Evolutionary conservation across 2,888 invertebrate genomes (phyloP), one percentile per base, ranked within the genome.

Genomic region (Mycalesis mineus): DNA sequence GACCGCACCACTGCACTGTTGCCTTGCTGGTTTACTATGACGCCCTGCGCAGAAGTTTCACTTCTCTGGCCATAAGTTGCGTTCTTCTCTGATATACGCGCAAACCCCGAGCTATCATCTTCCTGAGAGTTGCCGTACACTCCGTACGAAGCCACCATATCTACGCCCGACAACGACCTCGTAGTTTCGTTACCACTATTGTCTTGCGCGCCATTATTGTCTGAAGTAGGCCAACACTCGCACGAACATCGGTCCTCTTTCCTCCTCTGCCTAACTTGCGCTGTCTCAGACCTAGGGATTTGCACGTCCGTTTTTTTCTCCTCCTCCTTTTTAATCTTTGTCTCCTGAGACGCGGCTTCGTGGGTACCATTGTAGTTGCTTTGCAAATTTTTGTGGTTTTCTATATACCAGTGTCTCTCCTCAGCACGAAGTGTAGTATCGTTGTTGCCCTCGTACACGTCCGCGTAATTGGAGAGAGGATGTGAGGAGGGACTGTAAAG

Each of bases 101-200:
- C 89, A 57, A 91, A 91, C 1, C 90, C 90, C 11, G 90, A 87
- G 68, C 84, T 87, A 8, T 90, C 90, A 17, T 89, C 89, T 8
- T 90, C 90, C 53, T 88, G 84, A 7, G 88, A 85, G 63, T 87
- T 88, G 8, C 88, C 88, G 52, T 91, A 91, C 22, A 91, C 90
- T 0, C 91, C 91, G 63, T 91, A 91, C 11, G 90, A 90, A 2
- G 89, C 90, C 47, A 91, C 89, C 87, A 90, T 90, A 61, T 88
- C 90, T 4, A 89, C 88, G 7, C 90, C 90, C 9, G 90, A 89
- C 29, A 88, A 72, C 1, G 89, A 89, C 57, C 89, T 78, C 22
- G 88, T 83, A 11, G 88, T 82, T 63, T 84, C 84, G 58, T 82
- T 84, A 14, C 77, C 84, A 55, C 73, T 72, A 65, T 73, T 77